Percentiles rank a stretch among this genome's conserved stretches.
Conservation (phyloP, 1,140 invertebrate genomes). For the Doryteuthis pealeii region DNA sequence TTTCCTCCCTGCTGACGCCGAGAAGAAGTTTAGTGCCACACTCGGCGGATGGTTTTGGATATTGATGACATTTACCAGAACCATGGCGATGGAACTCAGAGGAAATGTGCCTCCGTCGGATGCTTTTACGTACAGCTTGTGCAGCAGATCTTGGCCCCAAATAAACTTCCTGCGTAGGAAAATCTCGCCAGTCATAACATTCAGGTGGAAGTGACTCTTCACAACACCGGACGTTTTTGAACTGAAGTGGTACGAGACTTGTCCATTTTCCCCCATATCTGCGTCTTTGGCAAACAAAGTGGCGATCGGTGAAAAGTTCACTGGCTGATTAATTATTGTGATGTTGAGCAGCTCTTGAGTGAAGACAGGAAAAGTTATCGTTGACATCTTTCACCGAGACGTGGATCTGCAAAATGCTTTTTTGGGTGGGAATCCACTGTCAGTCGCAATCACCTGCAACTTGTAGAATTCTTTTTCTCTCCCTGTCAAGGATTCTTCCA, state of each 20-base stretch:
- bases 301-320: conserved; percentile 81
- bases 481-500: conserved; percentile 68
- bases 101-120: conserved; percentile 37
- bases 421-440: conserved; percentile 80
- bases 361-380: conserved; percentile 81
- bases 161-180: no score
- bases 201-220: no score
- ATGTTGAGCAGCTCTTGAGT: conserved; percentile 17
- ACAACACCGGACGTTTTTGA: no score
- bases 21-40: conserved; percentile 21
- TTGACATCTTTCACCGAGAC: conserved; percentile 83
- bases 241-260: conserved; percentile 41
- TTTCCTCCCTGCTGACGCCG: not conserved
- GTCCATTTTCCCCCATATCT: conserved; percentile 65
- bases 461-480: conserved; percentile 78
- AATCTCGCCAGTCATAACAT: no score
- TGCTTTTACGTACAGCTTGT: conserved; percentile 27
- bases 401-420: conserved; percentile 69
- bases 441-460: conserved; percentile 79
- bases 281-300: conserved; percentile 95
- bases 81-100: conserved; percentile 29
- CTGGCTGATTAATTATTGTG: conserved; percentile 76
- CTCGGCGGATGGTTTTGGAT: conserved; percentile 27
- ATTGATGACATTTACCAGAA: conserved; percentile 25
- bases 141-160: no score